These are phyloP conservation scores for Charaxes varanes DNA, from an alignment of 1,140 invertebrate genomes.

Conservation along the genomic window DNA sequence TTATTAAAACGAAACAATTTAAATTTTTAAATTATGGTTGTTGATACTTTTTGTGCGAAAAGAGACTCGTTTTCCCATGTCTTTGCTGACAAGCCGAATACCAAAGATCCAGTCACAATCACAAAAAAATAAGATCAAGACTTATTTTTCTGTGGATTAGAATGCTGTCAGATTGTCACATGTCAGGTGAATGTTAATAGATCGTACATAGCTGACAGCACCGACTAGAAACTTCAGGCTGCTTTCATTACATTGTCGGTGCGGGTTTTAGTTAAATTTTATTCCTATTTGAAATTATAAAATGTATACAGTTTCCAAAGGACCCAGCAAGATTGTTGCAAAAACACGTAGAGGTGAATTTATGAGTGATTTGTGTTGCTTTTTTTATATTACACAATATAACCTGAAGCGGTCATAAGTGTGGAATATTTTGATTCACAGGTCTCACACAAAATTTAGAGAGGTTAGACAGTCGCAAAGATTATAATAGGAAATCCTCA, in stretches of 20 bases:
- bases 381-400: slow-evolving; percentile 8
- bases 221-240: slow-evolving; percentile 9
- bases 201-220: slow-evolving; percentile 8
- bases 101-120: too few relatives aligned
- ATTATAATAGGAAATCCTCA: slow-evolving; percentile 76
- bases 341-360: slow-evolving; percentile 85
- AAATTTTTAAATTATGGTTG: too few relatives aligned
- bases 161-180: too few relatives aligned
- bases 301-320: slow-evolving; percentile 91
- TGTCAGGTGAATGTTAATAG: neutral
- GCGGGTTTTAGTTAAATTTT: slow-evolving; percentile 32
- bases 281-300: slow-evolving; percentile 50
- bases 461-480: slow-evolving; percentile 79
- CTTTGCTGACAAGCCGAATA: too few relatives aligned
- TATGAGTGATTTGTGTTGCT: neutral
- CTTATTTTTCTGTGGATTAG: too few relatives aligned
- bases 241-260: slow-evolving; percentile 16
- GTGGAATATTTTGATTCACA: slow-evolving; percentile 51
- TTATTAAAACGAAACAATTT: too few relatives aligned
- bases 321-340: slow-evolving; percentile 88
- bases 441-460: slow-evolving; percentile 81
- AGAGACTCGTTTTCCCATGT: too few relatives aligned
- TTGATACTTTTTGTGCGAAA: too few relatives aligned
- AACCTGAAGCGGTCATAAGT: slow-evolving; percentile 25
- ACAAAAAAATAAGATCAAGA: too few relatives aligned